A percentile compares a stretch with the other conserved stretches of the same genome.
These are phyloP conservation scores for Fopius arisanus DNA, from an alignment of 1,140 invertebrate genomes.

Conservation along the genomic window DNA sequence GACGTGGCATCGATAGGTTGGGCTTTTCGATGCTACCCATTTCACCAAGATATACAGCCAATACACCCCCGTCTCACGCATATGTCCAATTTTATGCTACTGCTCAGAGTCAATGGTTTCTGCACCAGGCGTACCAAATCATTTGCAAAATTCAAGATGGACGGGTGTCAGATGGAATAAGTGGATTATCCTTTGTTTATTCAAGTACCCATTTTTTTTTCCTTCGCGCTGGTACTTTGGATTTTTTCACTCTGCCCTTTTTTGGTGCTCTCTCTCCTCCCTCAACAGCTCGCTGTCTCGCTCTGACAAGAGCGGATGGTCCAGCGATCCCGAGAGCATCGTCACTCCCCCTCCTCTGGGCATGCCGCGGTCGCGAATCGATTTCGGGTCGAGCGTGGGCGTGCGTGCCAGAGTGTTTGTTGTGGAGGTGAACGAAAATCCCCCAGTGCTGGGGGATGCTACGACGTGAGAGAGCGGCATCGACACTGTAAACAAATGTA, in stretches of 20 bases:
- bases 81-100: background rate
- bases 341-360: constrained; percentile 3
- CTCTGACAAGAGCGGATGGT: constrained; percentile 13
- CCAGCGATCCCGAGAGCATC: constrained; percentile 30
- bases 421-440: constrained; percentile 20
- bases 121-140: too few relatives aligned
- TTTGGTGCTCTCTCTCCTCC: background rate
- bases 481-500: constrained; percentile 30
- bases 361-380: constrained; percentile 27
- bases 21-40: background rate
- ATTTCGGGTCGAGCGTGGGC: constrained; percentile 32
- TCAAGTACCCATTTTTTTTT: background rate
- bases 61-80: background rate
- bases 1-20: constrained; percentile 1
- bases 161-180: too few relatives aligned
- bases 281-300: background rate
- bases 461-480: constrained; percentile 8
- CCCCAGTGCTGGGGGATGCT: background rate
- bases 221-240: background rate
- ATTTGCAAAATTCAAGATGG: too few relatives aligned
- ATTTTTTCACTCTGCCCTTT: background rate
- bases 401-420: constrained; percentile 35
- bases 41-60: background rate
- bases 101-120: too few relatives aligned
- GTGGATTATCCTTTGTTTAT: too few relatives aligned